Conservation (phyloP, 2,113 vertebrate species). For the Poicephalus meyeri region DNA sequence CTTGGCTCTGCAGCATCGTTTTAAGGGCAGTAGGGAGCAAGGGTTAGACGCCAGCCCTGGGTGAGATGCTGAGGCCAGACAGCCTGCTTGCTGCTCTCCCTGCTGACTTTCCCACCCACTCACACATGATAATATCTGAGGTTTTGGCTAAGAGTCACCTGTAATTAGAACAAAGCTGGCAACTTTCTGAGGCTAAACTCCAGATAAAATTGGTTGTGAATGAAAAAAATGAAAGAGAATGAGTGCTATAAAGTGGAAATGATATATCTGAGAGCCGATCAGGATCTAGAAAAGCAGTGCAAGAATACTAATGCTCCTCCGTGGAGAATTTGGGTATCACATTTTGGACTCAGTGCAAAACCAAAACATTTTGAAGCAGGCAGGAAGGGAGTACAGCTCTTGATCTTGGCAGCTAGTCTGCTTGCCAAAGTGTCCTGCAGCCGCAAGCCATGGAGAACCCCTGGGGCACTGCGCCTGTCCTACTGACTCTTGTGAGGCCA, state of each 20-base stretch:
- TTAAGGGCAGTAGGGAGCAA: background rate
- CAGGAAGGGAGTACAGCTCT: background rate
- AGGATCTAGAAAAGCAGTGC: background rate
- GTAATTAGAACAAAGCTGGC: slow-evolving; percentile 43
- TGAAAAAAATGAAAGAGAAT: slow-evolving; percentile 16
- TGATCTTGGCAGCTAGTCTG: background rate
- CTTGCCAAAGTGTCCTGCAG: background rate
- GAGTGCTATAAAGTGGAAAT: slow-evolving; percentile 13
- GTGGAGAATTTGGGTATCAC: background rate
- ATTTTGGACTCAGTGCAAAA: background rate
- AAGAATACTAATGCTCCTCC: slow-evolving; percentile 9
- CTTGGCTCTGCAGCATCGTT: background rate
- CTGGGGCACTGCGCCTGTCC: background rate
- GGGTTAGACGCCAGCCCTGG: background rate
- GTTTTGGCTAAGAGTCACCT: slow-evolving; percentile 42
- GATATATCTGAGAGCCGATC: background rate
- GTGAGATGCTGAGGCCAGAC: background rate
- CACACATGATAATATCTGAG: slow-evolving; percentile 26
- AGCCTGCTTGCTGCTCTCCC: background rate
- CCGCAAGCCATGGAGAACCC: background rate
- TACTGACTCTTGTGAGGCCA: background rate
- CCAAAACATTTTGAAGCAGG: background rate
- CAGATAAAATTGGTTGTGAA: slow-evolving; percentile 50
- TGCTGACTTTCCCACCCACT: background rate
- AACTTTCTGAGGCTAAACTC: slow-evolving; percentile 27